Evolutionary conservation across 2,113 vertebrate genomes (phyloP).

Genomic region (Mus pahari): DNA sequence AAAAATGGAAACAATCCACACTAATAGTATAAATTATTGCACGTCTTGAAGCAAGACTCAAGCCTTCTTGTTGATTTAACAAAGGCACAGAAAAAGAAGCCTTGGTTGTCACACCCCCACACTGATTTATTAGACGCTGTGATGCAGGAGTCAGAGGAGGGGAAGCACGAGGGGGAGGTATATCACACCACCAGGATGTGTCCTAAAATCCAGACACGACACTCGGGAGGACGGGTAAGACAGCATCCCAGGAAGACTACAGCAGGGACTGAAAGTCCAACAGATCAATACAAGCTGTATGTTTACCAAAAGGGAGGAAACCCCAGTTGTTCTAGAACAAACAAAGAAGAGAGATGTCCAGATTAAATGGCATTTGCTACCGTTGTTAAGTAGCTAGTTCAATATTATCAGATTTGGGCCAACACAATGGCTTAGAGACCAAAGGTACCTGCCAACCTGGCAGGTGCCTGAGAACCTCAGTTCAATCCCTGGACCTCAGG

Average conservation of each 20-base stretch:
- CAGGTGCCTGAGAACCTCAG: background rate
- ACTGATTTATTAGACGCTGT: slow-evolving; percentile 64
- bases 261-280: background rate
- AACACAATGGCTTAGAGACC: background rate
- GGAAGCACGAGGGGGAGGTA: background rate
- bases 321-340: background rate
- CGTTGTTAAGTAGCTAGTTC: background rate
- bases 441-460: background rate
- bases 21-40: slow-evolving; percentile 81
- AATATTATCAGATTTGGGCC: background rate
- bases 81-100: slow-evolving; percentile 70
- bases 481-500: background rate
- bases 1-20: slow-evolving; percentile 82
- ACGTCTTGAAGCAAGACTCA: slow-evolving; percentile 55
- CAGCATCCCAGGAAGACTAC: background rate
- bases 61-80: slow-evolving; percentile 74
- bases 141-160: slow-evolving; percentile 2
- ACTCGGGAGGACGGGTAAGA: background rate
- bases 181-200: slow-evolving; percentile 22
- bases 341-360: slow-evolving; percentile 58
- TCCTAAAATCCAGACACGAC: slow-evolving; percentile 52
- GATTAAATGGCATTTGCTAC: background rate
- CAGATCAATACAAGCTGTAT: background rate
- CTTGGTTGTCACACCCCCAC: slow-evolving; percentile 80
- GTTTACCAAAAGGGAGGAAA: slow-evolving; percentile 38